Evolutionary conservation across 2,113 vertebrate species (phyloP), one percentile per base, ranked within the genome.

Genomic region (Aleadryas rufinucha): DNA sequence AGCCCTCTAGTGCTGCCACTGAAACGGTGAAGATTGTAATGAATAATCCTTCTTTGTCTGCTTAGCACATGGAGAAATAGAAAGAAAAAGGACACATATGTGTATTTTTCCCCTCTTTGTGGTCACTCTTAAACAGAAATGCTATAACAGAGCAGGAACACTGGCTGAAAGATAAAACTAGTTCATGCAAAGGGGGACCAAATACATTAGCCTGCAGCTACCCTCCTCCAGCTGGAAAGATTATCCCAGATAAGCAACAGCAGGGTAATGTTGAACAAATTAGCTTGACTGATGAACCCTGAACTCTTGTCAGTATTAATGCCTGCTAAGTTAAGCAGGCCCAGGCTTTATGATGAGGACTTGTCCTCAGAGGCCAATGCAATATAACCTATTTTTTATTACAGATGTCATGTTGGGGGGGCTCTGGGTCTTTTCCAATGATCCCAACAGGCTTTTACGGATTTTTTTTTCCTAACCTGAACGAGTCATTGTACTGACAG

Each of bases 221-320:
- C 72, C 72, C 45, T 95, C 49, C 56, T 96, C 63, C 80, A 92
- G 42, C 76, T 87, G 77, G 80, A 92, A 90, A 95, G 86, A 93
- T 96, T 94, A 92, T 94, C 90, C 72, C 77, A 93, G 93, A 96
- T 92, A 96, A 97, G 90, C 76, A 93, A 54, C 64, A 78, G 90
- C 80, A 84, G 86, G 90, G 72, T 96, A 92, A 89, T 87, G 69
- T 96, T 93, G 77, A 84, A 91, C 92, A 95, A 96, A 96, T 95
- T 97, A 94, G 85, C 94, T 90, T 92, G 80, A 84, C 90, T 92
- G 89, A 84, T 94, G 92, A 96, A 84, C 80, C 77, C 76, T 96
- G 93, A 95, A 84, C 86, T 93, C 83, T 84, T 84, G 88, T 95
- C 72, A 78, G 83, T 79, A 78, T 93, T 95, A 94, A 92, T 87